These are phyloP conservation scores for Eristalinus sepulchralis DNA, from an alignment of 2,888 invertebrate genomes.

Conservation along the genomic window DNA sequence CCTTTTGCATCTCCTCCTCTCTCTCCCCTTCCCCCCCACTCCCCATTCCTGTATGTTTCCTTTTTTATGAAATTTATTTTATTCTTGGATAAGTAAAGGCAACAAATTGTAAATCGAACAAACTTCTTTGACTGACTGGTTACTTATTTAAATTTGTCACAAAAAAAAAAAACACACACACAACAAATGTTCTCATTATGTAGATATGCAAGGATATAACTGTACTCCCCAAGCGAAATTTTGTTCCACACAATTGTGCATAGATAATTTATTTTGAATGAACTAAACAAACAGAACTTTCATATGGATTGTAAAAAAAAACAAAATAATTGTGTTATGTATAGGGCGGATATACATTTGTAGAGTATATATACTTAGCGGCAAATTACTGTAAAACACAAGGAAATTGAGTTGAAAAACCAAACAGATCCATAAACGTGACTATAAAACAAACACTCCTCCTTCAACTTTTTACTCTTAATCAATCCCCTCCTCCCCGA, in stretches of 20 bases:
- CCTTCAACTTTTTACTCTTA: background rate
- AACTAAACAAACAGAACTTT: conserved; percentile 23
- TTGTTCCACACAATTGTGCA: background rate
- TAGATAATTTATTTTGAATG: conserved; percentile 59
- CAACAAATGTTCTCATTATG: conserved; percentile 29
- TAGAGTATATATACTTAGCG: conserved; percentile 53
- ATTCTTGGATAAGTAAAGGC: conserved; percentile 64
- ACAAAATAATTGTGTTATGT: conserved; percentile 52
- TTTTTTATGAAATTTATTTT: conserved; percentile 63
- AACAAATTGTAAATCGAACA: conserved; percentile 16
- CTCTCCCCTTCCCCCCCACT: background rate
- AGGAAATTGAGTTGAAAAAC: conserved; percentile 34
- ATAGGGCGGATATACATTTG: conserved; percentile 36
- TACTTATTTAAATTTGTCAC: conserved; percentile 15
- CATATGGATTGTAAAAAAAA: background rate
- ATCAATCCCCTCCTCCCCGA: background rate
- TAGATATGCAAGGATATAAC: conserved; percentile 7
- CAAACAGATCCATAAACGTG: conserved; percentile 46
- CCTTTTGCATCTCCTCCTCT: background rate
- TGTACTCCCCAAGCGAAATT: background rate
- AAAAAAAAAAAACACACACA: conserved; percentile 12
- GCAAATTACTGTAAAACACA: conserved; percentile 62
- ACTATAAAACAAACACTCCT: conserved; percentile 26
- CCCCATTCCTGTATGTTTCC: background rate
- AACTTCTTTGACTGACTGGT: conserved; percentile 62